phyloP scores from a whole-genome alignment of 2,888 invertebrate genomes.

The Drosophila flavopinicola region DNA sequence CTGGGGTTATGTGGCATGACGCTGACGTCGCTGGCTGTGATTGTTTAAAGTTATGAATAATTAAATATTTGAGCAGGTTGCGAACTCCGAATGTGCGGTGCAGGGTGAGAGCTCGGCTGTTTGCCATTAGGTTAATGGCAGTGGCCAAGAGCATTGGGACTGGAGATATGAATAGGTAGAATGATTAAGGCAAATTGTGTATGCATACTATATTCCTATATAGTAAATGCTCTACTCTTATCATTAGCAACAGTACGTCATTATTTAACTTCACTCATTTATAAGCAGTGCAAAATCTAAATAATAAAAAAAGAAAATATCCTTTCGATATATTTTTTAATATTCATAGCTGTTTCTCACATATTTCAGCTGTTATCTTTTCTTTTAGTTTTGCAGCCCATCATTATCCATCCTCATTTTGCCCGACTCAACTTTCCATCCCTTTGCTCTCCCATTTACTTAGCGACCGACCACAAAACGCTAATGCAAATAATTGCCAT shows the following conservation, averaged over 20 bases:
- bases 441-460: slow-evolving; percentile 21
- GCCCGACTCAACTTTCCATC: neutral
- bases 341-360: no score
- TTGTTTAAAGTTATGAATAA: slow-evolving; percentile 84
- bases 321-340: neutral
- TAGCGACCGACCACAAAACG: slow-evolving; percentile 34
- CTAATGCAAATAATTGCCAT: slow-evolving; percentile 69
- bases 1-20: slow-evolving; percentile 61
- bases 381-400: neutral
- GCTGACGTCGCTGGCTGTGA: slow-evolving; percentile 70
- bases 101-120: slow-evolving; percentile 4
- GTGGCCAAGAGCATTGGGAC: neutral
- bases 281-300: no score
- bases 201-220: no score
- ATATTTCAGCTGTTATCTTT: no score
- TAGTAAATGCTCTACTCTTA: no score
- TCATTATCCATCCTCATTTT: neutral
- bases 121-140: slow-evolving; percentile 45
- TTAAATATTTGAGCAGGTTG: slow-evolving; percentile 83
- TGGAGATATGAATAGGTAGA: neutral
- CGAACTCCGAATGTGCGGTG: slow-evolving; percentile 23
- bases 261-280: no score
- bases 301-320: neutral
- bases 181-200: no score
- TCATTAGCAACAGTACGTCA: no score